Evolutionary conservation across 2,888 invertebrate species (phyloP).

Genomic region (Antitype chi): DNA sequence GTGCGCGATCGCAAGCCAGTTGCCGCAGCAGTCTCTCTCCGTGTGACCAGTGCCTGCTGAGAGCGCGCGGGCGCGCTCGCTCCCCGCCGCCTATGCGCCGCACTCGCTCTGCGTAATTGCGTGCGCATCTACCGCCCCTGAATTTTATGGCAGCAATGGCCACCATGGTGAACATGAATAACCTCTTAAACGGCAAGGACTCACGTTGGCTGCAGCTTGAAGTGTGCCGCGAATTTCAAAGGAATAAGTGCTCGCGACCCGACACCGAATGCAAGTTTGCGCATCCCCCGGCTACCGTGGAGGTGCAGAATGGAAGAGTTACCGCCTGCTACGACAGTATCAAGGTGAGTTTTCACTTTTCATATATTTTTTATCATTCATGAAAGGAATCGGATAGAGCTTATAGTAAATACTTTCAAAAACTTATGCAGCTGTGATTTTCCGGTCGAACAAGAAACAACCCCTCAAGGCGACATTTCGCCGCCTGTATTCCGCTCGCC

Average conservation of each 20-base stretch:
- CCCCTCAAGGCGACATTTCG: slow-evolving; percentile 85
- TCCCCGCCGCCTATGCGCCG: slow-evolving; percentile 88
- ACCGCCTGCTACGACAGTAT: slow-evolving; percentile 99
- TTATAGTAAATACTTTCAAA: slow-evolving; percentile 61
- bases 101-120: slow-evolving; percentile 87
- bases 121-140: slow-evolving; percentile 80
- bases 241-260: slow-evolving; percentile 99
- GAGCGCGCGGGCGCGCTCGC: slow-evolving; percentile 87
- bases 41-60: slow-evolving; percentile 83
- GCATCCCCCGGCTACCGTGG: slow-evolving; percentile 99
- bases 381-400: slow-evolving; percentile 3
- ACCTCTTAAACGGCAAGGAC: slow-evolving; percentile 99
- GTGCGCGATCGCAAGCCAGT: slow-evolving; percentile 77
- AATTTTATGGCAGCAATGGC: slow-evolving; percentile 90
- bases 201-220: slow-evolving; percentile 99
- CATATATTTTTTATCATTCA: slow-evolving; percentile 3
- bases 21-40: slow-evolving; percentile 70
- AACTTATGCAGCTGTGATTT: slow-evolving; percentile 75
- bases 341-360: slow-evolving; percentile 94
- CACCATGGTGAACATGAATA: slow-evolving; percentile 99
- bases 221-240: slow-evolving; percentile 99
- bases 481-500: slow-evolving; percentile 84
- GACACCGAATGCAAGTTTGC: slow-evolving; percentile 99
- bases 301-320: slow-evolving; percentile 99
- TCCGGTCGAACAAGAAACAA: slow-evolving; percentile 78